phyloP scores from a whole-genome alignment of 2,797 vertebrate species.

The Gastrophryne carolinensis region DNA sequence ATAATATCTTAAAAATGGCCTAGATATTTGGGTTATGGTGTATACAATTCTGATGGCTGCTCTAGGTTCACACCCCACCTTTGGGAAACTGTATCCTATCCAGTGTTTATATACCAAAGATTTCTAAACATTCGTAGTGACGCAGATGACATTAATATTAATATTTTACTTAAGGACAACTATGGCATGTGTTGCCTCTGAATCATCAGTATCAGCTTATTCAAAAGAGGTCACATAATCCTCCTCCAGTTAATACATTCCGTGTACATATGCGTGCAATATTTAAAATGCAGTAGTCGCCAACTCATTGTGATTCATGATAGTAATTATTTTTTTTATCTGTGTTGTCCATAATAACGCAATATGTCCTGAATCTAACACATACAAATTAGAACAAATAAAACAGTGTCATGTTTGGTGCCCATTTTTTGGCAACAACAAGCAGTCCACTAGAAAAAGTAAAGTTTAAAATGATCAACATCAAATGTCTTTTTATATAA shows the following conservation, averaged over 20 bases:
- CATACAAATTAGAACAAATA: too few species aligned
- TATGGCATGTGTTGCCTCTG: background rate
- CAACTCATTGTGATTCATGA: slow-evolving; percentile 3
- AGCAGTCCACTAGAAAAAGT: too few species aligned
- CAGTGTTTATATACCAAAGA: background rate
- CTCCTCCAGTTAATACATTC: background rate
- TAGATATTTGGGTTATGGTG: too few species aligned
- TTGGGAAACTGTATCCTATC: background rate
- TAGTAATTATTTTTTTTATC: background rate
- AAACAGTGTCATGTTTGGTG: too few species aligned
- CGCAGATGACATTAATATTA: background rate
- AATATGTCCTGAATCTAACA: background rate
- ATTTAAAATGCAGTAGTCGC: background rate
- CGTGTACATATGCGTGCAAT: background rate
- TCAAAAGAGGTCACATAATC: background rate
- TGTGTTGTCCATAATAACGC: background rate
- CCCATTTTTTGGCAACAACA: too few species aligned
- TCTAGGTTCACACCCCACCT: background rate
- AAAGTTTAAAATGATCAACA: too few species aligned
- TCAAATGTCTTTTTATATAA: too few species aligned
- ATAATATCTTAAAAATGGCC: too few species aligned
- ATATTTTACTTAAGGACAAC: background rate
- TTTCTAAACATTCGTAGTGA: background rate
- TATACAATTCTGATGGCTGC: background rate
- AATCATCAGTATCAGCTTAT: background rate